These are phyloP conservation scores for Apostichopus parvimensis DNA, from an alignment of 35 echinoderm and acorn worm genomes.

Conservation along the genomic window DNA sequence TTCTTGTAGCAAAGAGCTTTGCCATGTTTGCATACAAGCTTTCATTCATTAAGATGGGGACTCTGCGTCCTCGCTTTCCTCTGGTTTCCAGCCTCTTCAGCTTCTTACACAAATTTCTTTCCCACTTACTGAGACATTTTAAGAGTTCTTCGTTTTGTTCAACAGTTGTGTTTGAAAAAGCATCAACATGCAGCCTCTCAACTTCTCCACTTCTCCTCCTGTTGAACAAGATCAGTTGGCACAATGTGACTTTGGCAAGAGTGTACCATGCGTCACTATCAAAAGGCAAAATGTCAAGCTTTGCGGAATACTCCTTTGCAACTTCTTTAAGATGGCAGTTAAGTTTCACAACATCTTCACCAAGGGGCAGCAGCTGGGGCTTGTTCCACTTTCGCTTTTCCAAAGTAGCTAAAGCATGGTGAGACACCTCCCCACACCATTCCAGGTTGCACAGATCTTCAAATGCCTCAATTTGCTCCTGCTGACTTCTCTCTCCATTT, in stretches of 20 bases:
- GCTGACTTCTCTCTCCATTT: slow-evolving; percentile 29
- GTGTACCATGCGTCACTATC: slow-evolving; percentile 35
- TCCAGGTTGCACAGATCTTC: slow-evolving; percentile 46
- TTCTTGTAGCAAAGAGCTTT: slow-evolving; percentile 22
- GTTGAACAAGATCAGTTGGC: slow-evolving; percentile 52
- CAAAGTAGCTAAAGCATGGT: slow-evolving; percentile 50
- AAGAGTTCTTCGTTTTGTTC: slow-evolving; percentile 30
- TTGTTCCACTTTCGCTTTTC: slow-evolving; percentile 55
- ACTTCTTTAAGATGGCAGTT: slow-evolving; percentile 11
- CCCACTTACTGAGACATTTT: slow-evolving; percentile 28
- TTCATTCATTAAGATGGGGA: slow-evolving; percentile 29
- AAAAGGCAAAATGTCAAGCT: neutral
- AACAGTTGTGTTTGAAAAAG: neutral
- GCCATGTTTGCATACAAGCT: neutral
- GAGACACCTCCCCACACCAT: slow-evolving; percentile 60
- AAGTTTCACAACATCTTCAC: slow-evolving; percentile 40
- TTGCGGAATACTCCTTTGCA: slow-evolving; percentile 1
- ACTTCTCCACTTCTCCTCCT: slow-evolving; percentile 51
- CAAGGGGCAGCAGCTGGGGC: slow-evolving; percentile 30
- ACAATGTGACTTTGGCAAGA: slow-evolving; percentile 47
- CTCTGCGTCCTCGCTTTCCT: slow-evolving; percentile 42
- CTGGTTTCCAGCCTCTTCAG: slow-evolving; percentile 45
- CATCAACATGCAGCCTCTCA: slow-evolving; percentile 5
- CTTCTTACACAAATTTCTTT: slow-evolving; percentile 59
- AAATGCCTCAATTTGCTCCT: slow-evolving; percentile 48